phyloP scores from a whole-genome alignment of 1,140 invertebrate genomes.

The Drosophila pseudoananassae region DNA sequence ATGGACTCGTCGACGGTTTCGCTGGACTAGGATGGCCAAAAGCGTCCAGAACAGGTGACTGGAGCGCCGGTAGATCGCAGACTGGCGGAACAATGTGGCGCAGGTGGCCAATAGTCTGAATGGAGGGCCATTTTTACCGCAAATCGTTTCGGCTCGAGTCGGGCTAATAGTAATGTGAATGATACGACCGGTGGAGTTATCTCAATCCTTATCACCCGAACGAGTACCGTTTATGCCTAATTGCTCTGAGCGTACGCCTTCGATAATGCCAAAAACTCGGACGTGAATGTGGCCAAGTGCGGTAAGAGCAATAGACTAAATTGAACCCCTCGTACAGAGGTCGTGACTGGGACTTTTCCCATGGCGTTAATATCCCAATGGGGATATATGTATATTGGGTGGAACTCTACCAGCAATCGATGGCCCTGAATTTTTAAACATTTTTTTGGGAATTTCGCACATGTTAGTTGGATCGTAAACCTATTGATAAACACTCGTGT shows the following conservation, averaged over 20 bases:
- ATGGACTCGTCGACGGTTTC: conserved; percentile 29
- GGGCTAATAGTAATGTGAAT: conserved; percentile 32
- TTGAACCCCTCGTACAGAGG: background rate
- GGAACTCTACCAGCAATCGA: conserved; percentile 2
- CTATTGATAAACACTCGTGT: conserved; percentile 14
- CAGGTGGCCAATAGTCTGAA: conserved; percentile 16
- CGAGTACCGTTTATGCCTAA: conserved; percentile 38
- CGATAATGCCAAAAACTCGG: conserved; percentile 30
- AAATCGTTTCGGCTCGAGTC: conserved; percentile 46
- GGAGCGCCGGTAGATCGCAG: conserved; percentile 47
- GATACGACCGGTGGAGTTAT: conserved; percentile 43
- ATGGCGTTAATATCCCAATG: conserved; percentile 25
- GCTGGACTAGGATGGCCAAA: conserved; percentile 35
- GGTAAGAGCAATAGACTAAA: conserved; percentile 16
- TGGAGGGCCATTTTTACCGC: conserved; percentile 48
- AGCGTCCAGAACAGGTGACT: conserved; percentile 41
- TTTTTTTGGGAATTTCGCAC: conserved; percentile 52
- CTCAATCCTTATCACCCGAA: conserved; percentile 57
- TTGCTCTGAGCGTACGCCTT: conserved; percentile 3
- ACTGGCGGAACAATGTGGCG: conserved; percentile 48
- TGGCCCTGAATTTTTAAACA: conserved; percentile 49
- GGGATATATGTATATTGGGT: background rate
- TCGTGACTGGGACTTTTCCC: conserved; percentile 28
- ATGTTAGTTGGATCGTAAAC: conserved; percentile 38
- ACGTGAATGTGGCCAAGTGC: conserved; percentile 29